Evolutionary conservation across 1,140 invertebrate species (phyloP).

Genomic region (Philopotamus ludificatus): DNA sequence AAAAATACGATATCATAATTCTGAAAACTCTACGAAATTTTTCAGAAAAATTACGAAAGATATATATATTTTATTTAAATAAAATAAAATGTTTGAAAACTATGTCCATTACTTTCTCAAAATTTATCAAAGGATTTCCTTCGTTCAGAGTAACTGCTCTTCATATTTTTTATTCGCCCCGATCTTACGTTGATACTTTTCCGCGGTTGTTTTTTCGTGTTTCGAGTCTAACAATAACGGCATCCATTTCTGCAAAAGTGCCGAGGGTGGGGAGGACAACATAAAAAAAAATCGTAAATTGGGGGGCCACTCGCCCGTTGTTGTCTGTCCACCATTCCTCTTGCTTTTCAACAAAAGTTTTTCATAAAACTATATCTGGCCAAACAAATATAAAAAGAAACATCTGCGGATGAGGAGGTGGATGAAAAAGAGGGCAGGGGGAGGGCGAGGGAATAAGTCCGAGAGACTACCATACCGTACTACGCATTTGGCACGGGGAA

Average conservation of each 20-base stretch:
- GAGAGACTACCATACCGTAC: background rate
- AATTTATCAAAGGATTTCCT: slow-evolving; percentile 23
- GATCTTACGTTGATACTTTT: slow-evolving; percentile 8
- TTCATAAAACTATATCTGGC: slow-evolving; percentile 22
- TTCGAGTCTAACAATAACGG: slow-evolving; percentile 16
- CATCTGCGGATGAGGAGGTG: too few species aligned
- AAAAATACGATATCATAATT: too few species aligned
- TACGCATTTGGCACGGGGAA: background rate
- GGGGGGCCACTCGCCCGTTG: slow-evolving; percentile 1
- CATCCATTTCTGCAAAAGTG: slow-evolving; percentile 8
- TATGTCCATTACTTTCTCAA: background rate
- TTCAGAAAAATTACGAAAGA: too few species aligned
- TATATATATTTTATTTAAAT: too few species aligned
- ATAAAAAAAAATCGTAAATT: slow-evolving; percentile 15
- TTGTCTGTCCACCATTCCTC: slow-evolving; percentile 6
- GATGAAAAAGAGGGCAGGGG: too few species aligned
- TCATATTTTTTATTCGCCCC: slow-evolving; percentile 1
- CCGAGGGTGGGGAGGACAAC: background rate
- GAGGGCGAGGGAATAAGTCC: background rate
- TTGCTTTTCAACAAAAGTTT: slow-evolving; percentile 10
- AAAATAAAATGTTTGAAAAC: background rate
- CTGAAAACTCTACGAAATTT: too few species aligned
- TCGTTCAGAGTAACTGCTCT: slow-evolving; percentile 9
- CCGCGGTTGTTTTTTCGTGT: slow-evolving; percentile 14
- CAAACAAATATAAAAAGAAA: slow-evolving; percentile 18